These are phyloP conservation scores for Capricornis sumatraensis DNA, from an alignment of 2,113 vertebrate species.

Conservation along the genomic window DNA sequence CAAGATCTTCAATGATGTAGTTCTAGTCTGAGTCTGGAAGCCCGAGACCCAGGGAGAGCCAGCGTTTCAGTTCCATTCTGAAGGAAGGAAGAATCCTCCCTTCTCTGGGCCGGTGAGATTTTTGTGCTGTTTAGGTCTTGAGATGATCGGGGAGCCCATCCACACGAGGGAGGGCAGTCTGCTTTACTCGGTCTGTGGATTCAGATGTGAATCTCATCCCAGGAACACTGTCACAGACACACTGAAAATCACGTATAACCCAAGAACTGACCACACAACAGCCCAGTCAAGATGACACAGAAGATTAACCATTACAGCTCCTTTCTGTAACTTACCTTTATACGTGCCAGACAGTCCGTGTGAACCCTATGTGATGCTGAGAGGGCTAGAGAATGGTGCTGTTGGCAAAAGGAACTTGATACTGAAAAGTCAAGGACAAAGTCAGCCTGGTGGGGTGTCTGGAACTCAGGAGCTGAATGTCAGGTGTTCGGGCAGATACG, in stretches of 20 bases:
- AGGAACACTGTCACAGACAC: background rate
- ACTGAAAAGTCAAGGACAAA: background rate
- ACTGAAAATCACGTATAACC: background rate
- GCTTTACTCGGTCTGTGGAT: background rate
- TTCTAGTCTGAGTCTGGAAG: background rate
- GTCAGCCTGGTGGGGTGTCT: background rate
- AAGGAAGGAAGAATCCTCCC: background rate
- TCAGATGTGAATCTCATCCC: background rate
- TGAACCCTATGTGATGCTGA: background rate
- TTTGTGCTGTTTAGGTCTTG: background rate
- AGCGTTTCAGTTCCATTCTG: background rate
- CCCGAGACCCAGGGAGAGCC: background rate
- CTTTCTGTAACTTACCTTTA: background rate
- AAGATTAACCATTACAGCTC: background rate
- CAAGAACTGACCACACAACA: no score
- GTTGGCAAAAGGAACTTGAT: background rate
- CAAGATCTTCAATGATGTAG: no score
- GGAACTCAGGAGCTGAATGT: background rate
- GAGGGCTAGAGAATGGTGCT: background rate
- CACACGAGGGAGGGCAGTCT: background rate
- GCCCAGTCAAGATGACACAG: background rate
- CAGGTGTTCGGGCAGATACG: background rate
- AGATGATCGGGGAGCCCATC: background rate
- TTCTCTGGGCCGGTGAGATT: background rate
- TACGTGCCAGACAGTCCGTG: fast-evolving